Evolutionary conservation across 2,113 vertebrate species (phyloP), one percentile per base, ranked within the genome.

Genomic region (Erpornis zantholeuca): DNA sequence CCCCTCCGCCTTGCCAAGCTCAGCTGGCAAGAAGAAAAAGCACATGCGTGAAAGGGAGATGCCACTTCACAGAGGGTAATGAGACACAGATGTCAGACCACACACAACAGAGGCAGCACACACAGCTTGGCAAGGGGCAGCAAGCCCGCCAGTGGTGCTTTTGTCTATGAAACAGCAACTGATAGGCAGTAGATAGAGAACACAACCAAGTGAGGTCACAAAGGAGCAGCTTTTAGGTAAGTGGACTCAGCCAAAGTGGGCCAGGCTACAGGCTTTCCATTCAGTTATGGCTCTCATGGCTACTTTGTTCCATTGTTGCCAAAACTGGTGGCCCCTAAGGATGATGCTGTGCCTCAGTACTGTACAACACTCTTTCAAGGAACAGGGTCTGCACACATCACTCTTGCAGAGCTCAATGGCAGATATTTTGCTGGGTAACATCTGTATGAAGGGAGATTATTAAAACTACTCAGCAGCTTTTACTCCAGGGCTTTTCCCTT

Each of bases 41-140:
- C 68, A 27, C 31, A 71, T 33, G 53, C 5, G 1, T 90, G 80
- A 81, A 83, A 93, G 35, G 50, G 71, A 86, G 68, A 77, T 86
- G 92, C 63, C 56, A 29, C 68, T 92, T 85, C 68, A 73, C 49
- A 64, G 4, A 0, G 57, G 40, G 36, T 92, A 75, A 93, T 76
- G 90, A 79, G 60, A 90, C 29, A 33, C 92, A 95, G 76, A 93
- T 88, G 90, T 71, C 3, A 11, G 92, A 95, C 85, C 92, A 95
- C 92, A 82, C 92, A 88, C 33, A 5, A 24, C 25, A 60, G 47
- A 63, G 54, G 59, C 50, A 31, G 57, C 65, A 49, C 61, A 44
- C n/a, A 15, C 33, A 79, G 77, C 70, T 79, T 2, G 1, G 47
- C 49, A 52, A 84, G 61, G 86, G 61, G 15, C 78, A 61, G 56